Conservation (phyloP, 2,113 vertebrate species). For the Psilopsiagon aurifrons region DNA sequence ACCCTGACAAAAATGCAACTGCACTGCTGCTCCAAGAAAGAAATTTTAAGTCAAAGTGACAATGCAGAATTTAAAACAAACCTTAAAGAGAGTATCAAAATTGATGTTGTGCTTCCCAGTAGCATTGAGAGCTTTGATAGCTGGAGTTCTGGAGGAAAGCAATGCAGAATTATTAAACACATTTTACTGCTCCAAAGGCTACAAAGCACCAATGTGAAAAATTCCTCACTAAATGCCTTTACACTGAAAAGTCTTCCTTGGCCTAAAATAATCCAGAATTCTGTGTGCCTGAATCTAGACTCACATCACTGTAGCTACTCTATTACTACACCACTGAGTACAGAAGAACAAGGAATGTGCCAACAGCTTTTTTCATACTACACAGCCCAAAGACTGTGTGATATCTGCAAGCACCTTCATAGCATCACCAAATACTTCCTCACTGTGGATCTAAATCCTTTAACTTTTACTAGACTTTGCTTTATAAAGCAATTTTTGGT, state of each 20-base stretch:
- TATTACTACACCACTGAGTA: not conserved
- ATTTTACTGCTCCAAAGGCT: not conserved
- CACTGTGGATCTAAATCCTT: not conserved
- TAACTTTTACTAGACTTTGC: not conserved
- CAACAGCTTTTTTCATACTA: not conserved
- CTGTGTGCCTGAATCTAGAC: not conserved
- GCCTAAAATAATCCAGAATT: not conserved
- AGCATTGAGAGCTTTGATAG: constrained; percentile 86
- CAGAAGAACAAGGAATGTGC: not conserved
- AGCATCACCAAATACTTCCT: not conserved
- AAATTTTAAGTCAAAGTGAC: not conserved
- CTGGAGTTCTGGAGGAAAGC: constrained; percentile 78
- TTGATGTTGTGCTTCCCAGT: constrained; percentile 85
- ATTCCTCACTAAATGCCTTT: not conserved
- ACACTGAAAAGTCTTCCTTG: not conserved
- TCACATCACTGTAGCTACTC: not conserved
- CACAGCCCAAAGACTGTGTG: not conserved
- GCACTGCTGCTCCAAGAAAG: not conserved
- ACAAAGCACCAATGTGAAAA: not conserved
- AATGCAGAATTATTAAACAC: not conserved
- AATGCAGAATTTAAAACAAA: not conserved
- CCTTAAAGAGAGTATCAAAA: constrained; percentile 84
- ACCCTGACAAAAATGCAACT: not conserved
- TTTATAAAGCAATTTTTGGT: not conserved
- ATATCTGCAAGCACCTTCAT: not conserved